A percentile compares a stretch with the other conserved stretches of the same genome.
These are phyloP conservation scores for Cyrtodaria siliqua DNA, from an alignment of 2,888 invertebrate species.

Conservation along the genomic window DNA sequence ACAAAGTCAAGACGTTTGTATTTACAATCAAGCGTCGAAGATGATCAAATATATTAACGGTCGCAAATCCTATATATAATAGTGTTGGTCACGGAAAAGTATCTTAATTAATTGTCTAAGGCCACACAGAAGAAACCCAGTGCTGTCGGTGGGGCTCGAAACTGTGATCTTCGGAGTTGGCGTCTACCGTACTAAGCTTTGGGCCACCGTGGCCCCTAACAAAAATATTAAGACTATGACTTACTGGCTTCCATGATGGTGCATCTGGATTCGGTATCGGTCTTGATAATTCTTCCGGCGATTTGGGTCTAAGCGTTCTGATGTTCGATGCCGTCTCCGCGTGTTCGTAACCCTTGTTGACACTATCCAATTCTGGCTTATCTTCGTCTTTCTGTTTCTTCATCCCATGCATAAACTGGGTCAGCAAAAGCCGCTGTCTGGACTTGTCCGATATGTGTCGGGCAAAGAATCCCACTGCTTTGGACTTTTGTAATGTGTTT, in stretches of 20 bases:
- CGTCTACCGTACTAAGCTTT: no score
- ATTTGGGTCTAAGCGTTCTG: conserved; percentile 12
- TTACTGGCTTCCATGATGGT: conserved; percentile 22
- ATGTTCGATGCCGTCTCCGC: no score
- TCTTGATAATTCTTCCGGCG: background rate
- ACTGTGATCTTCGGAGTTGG: no score
- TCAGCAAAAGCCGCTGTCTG: conserved; percentile 17
- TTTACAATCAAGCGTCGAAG: no score
- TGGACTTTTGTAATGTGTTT: conserved; percentile 9
- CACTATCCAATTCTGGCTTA: conserved; percentile 16
- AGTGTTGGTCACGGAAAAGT: no score
- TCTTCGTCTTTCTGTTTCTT: conserved; percentile 1
- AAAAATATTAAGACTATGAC: background rate
- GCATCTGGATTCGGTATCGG: conserved; percentile 16
- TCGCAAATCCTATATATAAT: no score
- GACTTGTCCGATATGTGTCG: conserved; percentile 26
- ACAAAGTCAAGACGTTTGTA: no score
- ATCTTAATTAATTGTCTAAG: no score
- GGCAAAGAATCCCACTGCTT: conserved; percentile 34
- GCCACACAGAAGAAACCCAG: no score
- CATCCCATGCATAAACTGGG: background rate
- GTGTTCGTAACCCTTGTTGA: conserved; percentile 11
- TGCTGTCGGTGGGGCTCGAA: no score
- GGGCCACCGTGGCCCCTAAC: no score
- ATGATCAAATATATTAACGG: no score